Conservation (phyloP, 2,113 vertebrate genomes). For the Melanostigma gelatinosum region DNA sequence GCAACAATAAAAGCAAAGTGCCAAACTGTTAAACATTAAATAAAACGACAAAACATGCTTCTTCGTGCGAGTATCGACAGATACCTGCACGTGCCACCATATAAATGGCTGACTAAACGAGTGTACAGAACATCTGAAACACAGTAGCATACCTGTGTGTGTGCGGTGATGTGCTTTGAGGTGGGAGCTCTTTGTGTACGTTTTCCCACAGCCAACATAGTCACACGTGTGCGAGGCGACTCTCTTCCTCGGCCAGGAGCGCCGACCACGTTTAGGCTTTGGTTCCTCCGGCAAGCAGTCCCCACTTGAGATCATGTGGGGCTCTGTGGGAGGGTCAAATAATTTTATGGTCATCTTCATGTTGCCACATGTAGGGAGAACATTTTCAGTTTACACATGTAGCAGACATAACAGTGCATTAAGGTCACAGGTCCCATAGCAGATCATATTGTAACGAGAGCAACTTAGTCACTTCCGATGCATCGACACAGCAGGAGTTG, state of each 20-base stretch:
- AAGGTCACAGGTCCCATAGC: neutral
- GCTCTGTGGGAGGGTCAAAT: slow-evolving; percentile 82
- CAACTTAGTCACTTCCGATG: neutral
- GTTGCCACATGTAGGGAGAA: neutral
- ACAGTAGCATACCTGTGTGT: slow-evolving; percentile 90
- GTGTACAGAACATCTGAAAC: no score
- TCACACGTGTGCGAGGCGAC: slow-evolving; percentile 96
- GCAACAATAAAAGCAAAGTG: slow-evolving; percentile 20
- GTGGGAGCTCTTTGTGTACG: slow-evolving; percentile 99
- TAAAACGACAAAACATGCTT: neutral
- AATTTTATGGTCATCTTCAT: slow-evolving; percentile 66
- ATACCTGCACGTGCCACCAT: neutral
- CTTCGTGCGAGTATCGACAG: neutral
- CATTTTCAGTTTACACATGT: neutral
- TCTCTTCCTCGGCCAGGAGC: slow-evolving; percentile 97
- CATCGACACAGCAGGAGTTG: neutral
- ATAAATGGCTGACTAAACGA: neutral
- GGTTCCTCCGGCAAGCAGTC: slow-evolving; percentile 90
- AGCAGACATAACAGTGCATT: neutral
- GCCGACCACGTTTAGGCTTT: slow-evolving; percentile 95
- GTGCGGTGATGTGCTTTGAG: slow-evolving; percentile 98
- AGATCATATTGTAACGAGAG: neutral
- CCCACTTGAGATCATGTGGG: slow-evolving; percentile 85
- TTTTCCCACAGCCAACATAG: slow-evolving; percentile 96
- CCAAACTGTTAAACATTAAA: neutral